Percentiles rank a stretch among this genome's conserved stretches.
These are phyloP conservation scores for Mya arenaria DNA, from an alignment of 1,140 invertebrate genomes.

Conservation along the genomic window DNA sequence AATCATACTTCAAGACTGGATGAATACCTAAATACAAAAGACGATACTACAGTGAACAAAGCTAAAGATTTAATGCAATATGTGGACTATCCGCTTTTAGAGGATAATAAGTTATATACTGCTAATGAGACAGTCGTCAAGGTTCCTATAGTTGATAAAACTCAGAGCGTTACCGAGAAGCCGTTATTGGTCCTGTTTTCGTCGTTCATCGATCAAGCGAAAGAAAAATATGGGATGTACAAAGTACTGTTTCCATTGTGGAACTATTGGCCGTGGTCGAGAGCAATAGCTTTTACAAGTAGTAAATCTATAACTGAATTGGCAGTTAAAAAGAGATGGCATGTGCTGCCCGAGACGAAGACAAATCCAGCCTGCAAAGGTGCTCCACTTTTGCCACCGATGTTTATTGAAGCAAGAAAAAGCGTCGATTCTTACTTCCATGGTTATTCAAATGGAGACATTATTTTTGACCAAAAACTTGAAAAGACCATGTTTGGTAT, in stretches of 20 bases:
- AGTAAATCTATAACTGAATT: not conserved
- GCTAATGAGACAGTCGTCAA: too few species aligned
- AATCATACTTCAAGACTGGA: too few species aligned
- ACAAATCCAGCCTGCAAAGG: not conserved
- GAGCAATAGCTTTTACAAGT: not conserved
- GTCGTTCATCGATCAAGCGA: not conserved
- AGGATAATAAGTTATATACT: too few species aligned
- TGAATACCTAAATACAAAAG: too few species aligned
- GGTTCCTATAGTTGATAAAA: too few species aligned
- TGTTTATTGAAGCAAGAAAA: constrained; percentile 26
- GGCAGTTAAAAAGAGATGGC: not conserved
- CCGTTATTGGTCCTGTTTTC: constrained; percentile 31
- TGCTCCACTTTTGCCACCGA: not conserved
- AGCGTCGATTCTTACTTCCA: constrained; percentile 26
- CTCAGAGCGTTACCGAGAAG: constrained; percentile 19
- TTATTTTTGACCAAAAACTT: constrained; percentile 21
- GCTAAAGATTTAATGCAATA: too few species aligned
- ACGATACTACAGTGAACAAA: too few species aligned
- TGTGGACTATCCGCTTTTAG: too few species aligned
- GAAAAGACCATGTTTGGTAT: constrained; percentile 6
- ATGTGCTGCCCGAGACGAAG: not conserved
- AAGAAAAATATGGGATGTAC: not conserved
- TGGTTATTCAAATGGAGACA: constrained; percentile 32
- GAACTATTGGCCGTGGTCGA: constrained; percentile 24
- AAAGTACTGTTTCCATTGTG: not conserved